A percentile compares a stretch with the other conserved stretches of the same genome.
These are phyloP conservation scores for Argynnis bischoffii DNA, from an alignment of 2,888 invertebrate species.

Conservation along the genomic window DNA sequence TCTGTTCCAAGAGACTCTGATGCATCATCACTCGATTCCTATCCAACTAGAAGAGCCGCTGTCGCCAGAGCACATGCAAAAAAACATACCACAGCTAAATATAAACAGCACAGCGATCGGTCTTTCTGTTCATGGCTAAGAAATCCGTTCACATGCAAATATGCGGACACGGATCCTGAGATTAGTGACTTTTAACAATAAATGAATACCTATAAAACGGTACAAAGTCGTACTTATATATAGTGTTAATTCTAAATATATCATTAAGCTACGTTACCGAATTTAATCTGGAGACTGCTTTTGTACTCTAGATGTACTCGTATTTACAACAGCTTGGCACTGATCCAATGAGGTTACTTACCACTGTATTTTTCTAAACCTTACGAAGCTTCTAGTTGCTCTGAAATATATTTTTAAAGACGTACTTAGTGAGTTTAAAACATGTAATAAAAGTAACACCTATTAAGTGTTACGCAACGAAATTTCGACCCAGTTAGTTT, in stretches of 20 bases:
- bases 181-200: slow-evolving; percentile 83
- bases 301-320: slow-evolving; percentile 76
- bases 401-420: slow-evolving; percentile 51
- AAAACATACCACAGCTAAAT: slow-evolving; percentile 83
- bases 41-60: slow-evolving; percentile 75
- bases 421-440: slow-evolving; percentile 43
- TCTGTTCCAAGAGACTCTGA: slow-evolving; percentile 94
- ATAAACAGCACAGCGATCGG: slow-evolving; percentile 87
- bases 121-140: slow-evolving; percentile 89
- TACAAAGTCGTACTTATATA: slow-evolving; percentile 44
- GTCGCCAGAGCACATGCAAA: slow-evolving; percentile 77
- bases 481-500: slow-evolving; percentile 49
- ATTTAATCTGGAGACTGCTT: slow-evolving; percentile 84
- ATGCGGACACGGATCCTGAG: slow-evolving; percentile 87
- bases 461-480: slow-evolving; percentile 56
- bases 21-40: slow-evolving; percentile 92
- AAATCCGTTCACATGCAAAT: slow-evolving; percentile 90
- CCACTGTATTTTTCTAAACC: slow-evolving; percentile 79
- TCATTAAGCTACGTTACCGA: slow-evolving; percentile 81
- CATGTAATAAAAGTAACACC: slow-evolving; percentile 54
- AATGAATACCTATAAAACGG: slow-evolving; percentile 38
- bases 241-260: slow-evolving; percentile 61
- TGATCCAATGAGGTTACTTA: slow-evolving; percentile 71
- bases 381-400: slow-evolving; percentile 63
- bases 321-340: slow-evolving; percentile 74